Evolutionary conservation across 2,888 invertebrate species (phyloP).

Genomic region (Tachina lurida): DNA sequence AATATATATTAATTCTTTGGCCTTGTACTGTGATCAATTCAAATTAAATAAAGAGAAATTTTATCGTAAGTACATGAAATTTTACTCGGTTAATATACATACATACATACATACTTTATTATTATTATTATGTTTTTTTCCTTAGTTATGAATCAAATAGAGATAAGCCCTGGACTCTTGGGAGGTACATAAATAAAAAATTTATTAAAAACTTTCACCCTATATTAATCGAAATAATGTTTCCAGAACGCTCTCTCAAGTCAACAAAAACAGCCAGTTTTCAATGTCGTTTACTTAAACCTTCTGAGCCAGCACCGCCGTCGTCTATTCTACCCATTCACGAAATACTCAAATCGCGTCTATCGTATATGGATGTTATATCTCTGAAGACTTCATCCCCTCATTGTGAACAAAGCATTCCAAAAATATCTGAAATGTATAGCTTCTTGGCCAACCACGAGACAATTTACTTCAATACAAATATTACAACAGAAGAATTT

Average conservation of each 20-base stretch:
- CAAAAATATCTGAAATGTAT: constrained; percentile 77
- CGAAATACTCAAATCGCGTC: constrained; percentile 74
- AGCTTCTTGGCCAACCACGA: constrained; percentile 82
- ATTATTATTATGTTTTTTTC: constrained; percentile 8
- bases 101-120: too few relatives aligned
- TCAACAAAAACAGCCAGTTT: constrained; percentile 80
- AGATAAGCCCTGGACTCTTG: constrained; percentile 77
- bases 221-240: neutral
- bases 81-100: neutral
- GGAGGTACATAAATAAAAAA: constrained; percentile 74
- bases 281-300: constrained; percentile 77
- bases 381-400: constrained; percentile 8
- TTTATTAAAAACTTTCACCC: neutral
- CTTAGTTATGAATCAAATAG: constrained; percentile 81
- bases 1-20: constrained; percentile 79
- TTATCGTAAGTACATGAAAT: constrained; percentile 76
- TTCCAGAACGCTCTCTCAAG: constrained; percentile 78
- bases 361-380: constrained; percentile 79
- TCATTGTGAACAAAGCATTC: constrained; percentile 74
- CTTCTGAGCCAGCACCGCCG: constrained; percentile 3
- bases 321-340: constrained; percentile 17
- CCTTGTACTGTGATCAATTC: constrained; percentile 80
- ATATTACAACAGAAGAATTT: constrained; percentile 81
- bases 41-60: constrained; percentile 77
- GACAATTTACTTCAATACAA: constrained; percentile 80